Evolutionary conservation across 2,888 invertebrate genomes (phyloP).

Genomic region (Protodeltote pygarga): DNA sequence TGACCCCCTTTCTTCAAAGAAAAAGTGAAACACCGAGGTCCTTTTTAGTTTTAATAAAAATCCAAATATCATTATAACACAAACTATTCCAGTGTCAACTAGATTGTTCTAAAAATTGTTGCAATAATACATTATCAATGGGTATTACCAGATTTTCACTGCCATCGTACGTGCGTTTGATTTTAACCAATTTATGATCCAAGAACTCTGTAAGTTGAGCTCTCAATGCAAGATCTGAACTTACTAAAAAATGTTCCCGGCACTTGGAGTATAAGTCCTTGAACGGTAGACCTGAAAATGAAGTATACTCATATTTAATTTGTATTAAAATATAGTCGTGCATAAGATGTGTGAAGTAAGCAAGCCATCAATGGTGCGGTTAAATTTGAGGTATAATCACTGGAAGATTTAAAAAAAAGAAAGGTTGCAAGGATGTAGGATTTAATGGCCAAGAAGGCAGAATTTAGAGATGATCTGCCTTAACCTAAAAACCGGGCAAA

Average conservation of each 20-base stretch:
- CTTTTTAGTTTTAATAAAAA: constrained; percentile 11
- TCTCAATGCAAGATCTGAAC: constrained; percentile 95
- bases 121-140: constrained; percentile 90
- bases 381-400: no score
- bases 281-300: constrained; percentile 92
- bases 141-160: constrained; percentile 94
- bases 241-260: constrained; percentile 96
- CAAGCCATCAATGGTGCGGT: no score
- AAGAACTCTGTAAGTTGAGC: constrained; percentile 97
- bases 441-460: no score
- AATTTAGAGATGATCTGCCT: no score
- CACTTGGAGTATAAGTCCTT: constrained; percentile 94
- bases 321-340: no score
- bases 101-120: constrained; percentile 91
- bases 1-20: neutral
- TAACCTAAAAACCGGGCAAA: no score
- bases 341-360: no score
- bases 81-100: constrained; percentile 43
- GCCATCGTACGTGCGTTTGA: constrained; percentile 93
- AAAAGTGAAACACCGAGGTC: constrained; percentile 13
- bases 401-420: no score
- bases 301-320: no score
- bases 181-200: constrained; percentile 96
- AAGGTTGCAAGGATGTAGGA: no score
- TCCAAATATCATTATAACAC: neutral